Conservation (phyloP, 2,888 invertebrate genomes). For the Dolichomitus sp. region DNA sequence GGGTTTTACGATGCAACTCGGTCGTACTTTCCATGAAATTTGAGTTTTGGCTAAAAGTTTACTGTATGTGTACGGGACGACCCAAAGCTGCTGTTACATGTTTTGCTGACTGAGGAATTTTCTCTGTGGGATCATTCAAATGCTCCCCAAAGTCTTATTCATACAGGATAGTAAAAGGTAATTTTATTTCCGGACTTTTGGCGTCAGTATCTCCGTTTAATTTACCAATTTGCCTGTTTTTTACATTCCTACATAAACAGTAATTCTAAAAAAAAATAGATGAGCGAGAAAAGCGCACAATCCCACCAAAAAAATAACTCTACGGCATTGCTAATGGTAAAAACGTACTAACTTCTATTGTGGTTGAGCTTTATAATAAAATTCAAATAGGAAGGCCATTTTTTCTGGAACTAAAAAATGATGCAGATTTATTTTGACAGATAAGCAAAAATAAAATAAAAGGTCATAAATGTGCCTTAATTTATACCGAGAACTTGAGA, state of each 20-base stretch:
- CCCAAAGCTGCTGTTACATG: neutral
- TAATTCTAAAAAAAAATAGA: too few species aligned
- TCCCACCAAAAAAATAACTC: too few species aligned
- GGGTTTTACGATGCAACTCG: constrained; percentile 17
- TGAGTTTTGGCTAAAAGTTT: neutral
- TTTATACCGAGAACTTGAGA: neutral
- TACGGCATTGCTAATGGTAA: neutral
- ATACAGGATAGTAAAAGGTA: neutral
- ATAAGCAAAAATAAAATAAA: neutral
- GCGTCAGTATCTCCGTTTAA: too few species aligned
- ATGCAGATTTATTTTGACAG: too few species aligned
- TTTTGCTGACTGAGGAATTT: neutral
- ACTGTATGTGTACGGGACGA: neutral
- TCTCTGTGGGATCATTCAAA: neutral
- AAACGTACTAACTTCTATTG: neutral
- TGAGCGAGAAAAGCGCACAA: too few species aligned
- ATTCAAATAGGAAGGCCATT: too few species aligned
- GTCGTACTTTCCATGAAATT: neutral
- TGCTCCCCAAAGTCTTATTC: neutral
- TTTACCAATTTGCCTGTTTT: too few species aligned
- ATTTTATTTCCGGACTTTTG: neutral
- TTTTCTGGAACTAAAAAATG: too few species aligned
- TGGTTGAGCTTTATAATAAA: too few species aligned
- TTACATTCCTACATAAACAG: too few species aligned
- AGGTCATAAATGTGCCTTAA: neutral